Evolutionary conservation across 1,140 invertebrate genomes (phyloP), one percentile per base, ranked within the genome.

Genomic region (Dolichoris vasculosae): DNA sequence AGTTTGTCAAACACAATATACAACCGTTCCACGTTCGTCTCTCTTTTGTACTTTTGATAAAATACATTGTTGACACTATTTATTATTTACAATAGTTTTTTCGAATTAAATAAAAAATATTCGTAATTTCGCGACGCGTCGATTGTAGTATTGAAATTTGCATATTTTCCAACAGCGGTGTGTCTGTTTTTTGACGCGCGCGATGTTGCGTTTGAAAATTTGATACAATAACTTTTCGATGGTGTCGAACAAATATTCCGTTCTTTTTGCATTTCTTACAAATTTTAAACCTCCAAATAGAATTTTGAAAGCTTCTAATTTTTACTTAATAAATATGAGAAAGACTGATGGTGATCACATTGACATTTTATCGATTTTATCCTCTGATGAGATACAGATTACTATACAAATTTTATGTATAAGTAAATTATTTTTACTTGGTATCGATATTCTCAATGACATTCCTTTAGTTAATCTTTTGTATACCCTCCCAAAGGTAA

Each of bases 41-140:
- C 46, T 82, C 67, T 51, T 82, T 82, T 82, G 80, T 82, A 73
- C 64, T 82, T 82, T 82, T 82, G 80, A 82, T 82, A 82, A 35
- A 43, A 48, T 15, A 55, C 20, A 64, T 63, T 35, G 48, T 64
- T 79, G 55, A 79, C 23, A 43, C 48, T 40, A n/a, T 79, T n/a
- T 6, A n/a, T 79, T 79, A 40, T 26, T 43, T 79, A 32, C 1
- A 32, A 43, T 20, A 26, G 30, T 55, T 30, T 59, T 17, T 26
- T 32, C 2, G n/a, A 0, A 48, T 81, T 40, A 30, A 63, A 63
- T 64, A 64, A 8, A n/a, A 38, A 59, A 40, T 3, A 6, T 43
- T 23, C 9, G 38, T 59, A 69, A 69, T 67, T 32, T 69, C 40
- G 40, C 43, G 40, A 81, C 23, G 79, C 79, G 48, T 82, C 80